A percentile compares a stretch with the other conserved stretches of the same genome.
These are phyloP conservation scores for Hippocampus barbouri DNA, from an alignment of 2,113 vertebrate species.

Conservation along the genomic window DNA sequence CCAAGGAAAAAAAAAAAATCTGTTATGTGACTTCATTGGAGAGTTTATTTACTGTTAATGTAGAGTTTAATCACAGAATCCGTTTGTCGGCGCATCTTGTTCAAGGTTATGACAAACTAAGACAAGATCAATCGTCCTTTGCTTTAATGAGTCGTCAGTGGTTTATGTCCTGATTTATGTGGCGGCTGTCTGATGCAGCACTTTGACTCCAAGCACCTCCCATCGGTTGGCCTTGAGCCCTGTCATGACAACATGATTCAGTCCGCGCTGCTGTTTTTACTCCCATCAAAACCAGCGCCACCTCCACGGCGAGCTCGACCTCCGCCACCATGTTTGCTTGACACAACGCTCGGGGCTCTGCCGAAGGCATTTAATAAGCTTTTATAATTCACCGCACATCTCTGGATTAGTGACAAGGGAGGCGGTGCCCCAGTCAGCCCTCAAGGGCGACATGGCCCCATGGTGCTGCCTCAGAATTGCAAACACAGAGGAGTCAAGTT, in stretches of 20 bases:
- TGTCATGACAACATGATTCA: conserved; percentile 32
- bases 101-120: not conserved
- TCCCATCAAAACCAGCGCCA: conserved; percentile 51
- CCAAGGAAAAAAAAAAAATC: not conserved
- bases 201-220: conserved; percentile 28
- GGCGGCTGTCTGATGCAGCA: conserved; percentile 10
- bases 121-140: conserved; percentile 1
- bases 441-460: conserved; percentile 44
- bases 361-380: conserved; percentile 14
- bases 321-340: conserved; percentile 25
- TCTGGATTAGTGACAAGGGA: conserved; percentile 34
- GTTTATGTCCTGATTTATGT: conserved; percentile 26
- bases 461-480: conserved; percentile 27
- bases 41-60: not conserved
- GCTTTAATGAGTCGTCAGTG: not conserved
- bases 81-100: not conserved
- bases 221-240: conserved; percentile 41
- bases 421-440: conserved; percentile 32
- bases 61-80: conserved; percentile 1
- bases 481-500: conserved; percentile 15
- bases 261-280: conserved; percentile 30
- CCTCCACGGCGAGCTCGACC: conserved; percentile 41
- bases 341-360: not conserved
- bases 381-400: conserved; percentile 48
- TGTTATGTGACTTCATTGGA: not conserved